Evolutionary conservation across 2,113 vertebrate genomes (phyloP).

Genomic region (Sinocyclocheilus maitianheensis): DNA sequence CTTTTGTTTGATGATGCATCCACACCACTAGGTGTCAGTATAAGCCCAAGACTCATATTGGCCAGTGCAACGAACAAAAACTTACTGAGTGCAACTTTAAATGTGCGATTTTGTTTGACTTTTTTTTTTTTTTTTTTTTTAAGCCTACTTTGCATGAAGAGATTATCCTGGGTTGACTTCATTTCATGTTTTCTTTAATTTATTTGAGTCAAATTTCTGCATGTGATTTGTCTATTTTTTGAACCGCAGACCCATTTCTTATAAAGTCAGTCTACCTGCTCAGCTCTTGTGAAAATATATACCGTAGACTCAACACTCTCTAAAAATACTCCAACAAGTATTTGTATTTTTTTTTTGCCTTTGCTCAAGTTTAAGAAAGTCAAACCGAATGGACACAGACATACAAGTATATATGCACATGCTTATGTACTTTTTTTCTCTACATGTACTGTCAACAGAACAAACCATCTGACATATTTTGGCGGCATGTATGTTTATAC

Average conservation of each 20-base stretch:
- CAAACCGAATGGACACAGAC: conserved; percentile 39
- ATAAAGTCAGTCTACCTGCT: conserved; percentile 44
- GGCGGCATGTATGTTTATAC: conserved; percentile 37
- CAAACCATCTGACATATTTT: conserved; percentile 45
- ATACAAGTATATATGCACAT: conserved; percentile 31
- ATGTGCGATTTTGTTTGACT: neutral
- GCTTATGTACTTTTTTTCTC: conserved; percentile 50
- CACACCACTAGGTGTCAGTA: neutral
- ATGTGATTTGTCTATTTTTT: conserved; percentile 13
- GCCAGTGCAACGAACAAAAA: neutral
- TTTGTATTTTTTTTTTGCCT: conserved; percentile 9
- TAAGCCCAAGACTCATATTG: neutral
- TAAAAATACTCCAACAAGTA: conserved; percentile 45
- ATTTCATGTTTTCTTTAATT: neutral
- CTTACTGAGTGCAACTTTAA: neutral
- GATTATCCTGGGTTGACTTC: conserved; percentile 1
- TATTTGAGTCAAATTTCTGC: neutral
- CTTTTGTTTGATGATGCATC: neutral
- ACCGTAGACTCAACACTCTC: conserved; percentile 56
- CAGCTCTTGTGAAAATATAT: conserved; percentile 47
- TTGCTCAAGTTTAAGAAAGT: conserved; percentile 24
- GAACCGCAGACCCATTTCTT: conserved; percentile 11
- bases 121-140: neutral
- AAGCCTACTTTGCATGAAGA: neutral
- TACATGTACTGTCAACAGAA: conserved; percentile 50